A percentile compares a stretch with the other conserved stretches of the same genome.
Conservation (phyloP, 2,113 vertebrate species). For the Maccullochella peelii region DNA sequence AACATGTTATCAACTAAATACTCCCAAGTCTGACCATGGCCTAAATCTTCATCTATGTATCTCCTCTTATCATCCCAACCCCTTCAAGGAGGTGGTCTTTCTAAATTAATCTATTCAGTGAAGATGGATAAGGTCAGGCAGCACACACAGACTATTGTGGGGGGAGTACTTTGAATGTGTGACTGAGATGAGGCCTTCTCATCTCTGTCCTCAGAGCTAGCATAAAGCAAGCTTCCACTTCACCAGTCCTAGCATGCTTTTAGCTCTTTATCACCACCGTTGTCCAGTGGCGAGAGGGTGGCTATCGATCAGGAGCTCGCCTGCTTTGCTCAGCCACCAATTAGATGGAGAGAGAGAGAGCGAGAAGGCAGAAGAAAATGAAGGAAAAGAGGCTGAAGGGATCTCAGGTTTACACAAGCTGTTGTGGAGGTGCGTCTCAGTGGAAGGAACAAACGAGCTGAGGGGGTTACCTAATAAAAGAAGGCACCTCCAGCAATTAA, state of each 20-base stretch:
- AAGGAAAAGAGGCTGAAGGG: constrained; percentile 60
- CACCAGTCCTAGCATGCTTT: constrained; percentile 57
- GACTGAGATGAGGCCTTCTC: constrained; percentile 3
- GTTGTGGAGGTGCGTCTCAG: constrained; percentile 66
- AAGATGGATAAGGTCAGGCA: not conserved
- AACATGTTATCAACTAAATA: not conserved
- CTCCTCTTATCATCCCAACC: not conserved
- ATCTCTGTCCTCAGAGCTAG: constrained; percentile 23
- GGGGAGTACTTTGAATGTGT: not conserved
- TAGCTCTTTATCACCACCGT: constrained; percentile 75
- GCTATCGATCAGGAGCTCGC: constrained; percentile 73
- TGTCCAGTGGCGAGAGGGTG: constrained; percentile 63
- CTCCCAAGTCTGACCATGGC: not conserved
- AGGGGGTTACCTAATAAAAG: constrained; percentile 83
- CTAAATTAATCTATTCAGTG: constrained; percentile 3
- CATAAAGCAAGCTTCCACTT: constrained; percentile 27
- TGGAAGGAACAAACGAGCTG: constrained; percentile 79
- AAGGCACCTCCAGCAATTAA: constrained; percentile 86
- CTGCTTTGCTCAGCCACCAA: constrained; percentile 62
- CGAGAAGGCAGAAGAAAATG: constrained; percentile 38
- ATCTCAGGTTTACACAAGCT: constrained; percentile 75
- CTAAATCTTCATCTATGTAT: not conserved
- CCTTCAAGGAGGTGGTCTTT: not conserved
- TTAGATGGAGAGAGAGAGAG: constrained; percentile 48
- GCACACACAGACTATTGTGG: not conserved